Evolutionary conservation across 2,888 invertebrate genomes (phyloP), one percentile per base, ranked within the genome.

Genomic region (Thymelicus sylvestris): DNA sequence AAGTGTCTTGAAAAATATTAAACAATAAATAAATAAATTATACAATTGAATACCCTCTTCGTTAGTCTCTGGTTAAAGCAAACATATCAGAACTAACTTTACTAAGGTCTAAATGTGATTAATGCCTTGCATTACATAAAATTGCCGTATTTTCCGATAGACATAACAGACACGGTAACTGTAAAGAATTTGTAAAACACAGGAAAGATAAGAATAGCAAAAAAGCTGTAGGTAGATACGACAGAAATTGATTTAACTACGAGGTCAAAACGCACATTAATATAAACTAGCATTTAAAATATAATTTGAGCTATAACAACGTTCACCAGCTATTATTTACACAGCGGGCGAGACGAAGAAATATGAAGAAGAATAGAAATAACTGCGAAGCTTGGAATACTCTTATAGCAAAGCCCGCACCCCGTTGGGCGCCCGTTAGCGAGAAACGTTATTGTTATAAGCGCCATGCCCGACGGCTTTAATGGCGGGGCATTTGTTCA

Each of bases 261-360:
- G 19, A 19, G 50, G 50, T 52, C 19, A 52, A 52, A 52, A 8
- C 50, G 8, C 15, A 52, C 50, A 19, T 52, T 52, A 52, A 52
- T 19, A 52, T 52, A 52, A 52, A 52, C 50, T 19, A 52, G 50
- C 19, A 52, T 52, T 52, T 66, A 15, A 57, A 41, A 19, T 19
- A 69, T 55, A 55, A 62, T 55, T 63, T 69, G 55, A 31, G 55
- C 62, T 47, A 62, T 61, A 62, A 68, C 19, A 38, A 48, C 41
- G 50, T 24, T 13, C 52, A 13, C 19, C 47, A 41, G 69, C 72
- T 78, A 80, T 79, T 77, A 75, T 74, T 78, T 71, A 77, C 88
- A 66, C 88, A 88, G 88, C 89, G 85, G 86, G 89, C 85, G 83
- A 74, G 71, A 72, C 71, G 55, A 64, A 76, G 73, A 77, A 75